These are phyloP conservation scores for Lasioglossum malachurum DNA, from an alignment of 2,888 invertebrate species.

Conservation along the genomic window DNA sequence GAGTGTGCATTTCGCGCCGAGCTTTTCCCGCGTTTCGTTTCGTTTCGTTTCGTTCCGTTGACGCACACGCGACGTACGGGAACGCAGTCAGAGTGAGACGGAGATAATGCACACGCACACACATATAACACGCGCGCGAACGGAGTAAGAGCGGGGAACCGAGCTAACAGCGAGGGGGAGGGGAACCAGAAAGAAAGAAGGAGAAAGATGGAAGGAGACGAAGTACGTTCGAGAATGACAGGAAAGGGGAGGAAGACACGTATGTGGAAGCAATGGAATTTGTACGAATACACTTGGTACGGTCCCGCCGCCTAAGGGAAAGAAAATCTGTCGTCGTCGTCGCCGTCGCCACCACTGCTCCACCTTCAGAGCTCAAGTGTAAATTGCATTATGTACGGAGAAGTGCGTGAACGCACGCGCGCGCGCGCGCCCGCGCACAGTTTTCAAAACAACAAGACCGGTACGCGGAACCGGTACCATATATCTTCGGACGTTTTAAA, in stretches of 20 bases:
- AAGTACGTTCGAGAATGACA: constrained; percentile 31
- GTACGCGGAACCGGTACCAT: constrained; percentile 42
- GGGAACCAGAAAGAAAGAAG: background rate
- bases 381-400: constrained; percentile 31
- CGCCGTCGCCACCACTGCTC: constrained; percentile 40
- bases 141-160: constrained; percentile 35
- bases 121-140: constrained; percentile 46
- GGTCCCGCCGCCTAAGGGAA: constrained; percentile 52
- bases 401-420: constrained; percentile 63
- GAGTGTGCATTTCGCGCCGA: constrained; percentile 54
- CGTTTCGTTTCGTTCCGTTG: constrained; percentile 62
- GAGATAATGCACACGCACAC: constrained; percentile 45
- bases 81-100: constrained; percentile 47
- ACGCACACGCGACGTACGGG: constrained; percentile 61
- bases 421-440: constrained; percentile 70
- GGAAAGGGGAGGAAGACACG: constrained; percentile 40
- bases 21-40: constrained; percentile 70
- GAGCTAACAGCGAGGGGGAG: background rate
- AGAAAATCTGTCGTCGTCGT: constrained; percentile 50
- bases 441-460: constrained; percentile 69
- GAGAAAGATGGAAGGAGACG: background rate
- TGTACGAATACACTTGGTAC: constrained; percentile 42
- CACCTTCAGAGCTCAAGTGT: constrained; percentile 40
- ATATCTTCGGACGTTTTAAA: constrained; percentile 41
- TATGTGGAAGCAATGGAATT: constrained; percentile 43